Evolutionary conservation across 2,888 invertebrate species (phyloP).

Genomic region (Anoplius nigerrimus): DNA sequence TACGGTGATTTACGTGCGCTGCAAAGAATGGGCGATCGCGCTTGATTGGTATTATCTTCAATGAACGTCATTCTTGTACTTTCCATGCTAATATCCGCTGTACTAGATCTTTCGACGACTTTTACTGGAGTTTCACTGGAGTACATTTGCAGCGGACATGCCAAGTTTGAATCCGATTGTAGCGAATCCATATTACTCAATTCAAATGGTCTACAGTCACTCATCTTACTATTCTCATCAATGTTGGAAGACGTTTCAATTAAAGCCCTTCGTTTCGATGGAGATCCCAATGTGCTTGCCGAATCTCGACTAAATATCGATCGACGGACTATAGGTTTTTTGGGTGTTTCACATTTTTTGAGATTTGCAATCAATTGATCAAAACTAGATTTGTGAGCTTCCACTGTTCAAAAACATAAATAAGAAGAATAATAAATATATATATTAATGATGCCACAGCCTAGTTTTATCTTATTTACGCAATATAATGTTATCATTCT

Average conservation of each 20-base stretch:
- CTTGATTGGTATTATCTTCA: too few species aligned
- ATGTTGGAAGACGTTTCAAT: background rate
- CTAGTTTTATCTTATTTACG: background rate
- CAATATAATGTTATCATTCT: constrained; percentile 12
- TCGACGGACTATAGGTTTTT: constrained; percentile 35
- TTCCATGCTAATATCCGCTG: too few species aligned
- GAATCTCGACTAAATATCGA: constrained; percentile 33
- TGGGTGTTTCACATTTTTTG: constrained; percentile 39
- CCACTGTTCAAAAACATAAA: constrained; percentile 58
- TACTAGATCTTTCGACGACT: too few species aligned
- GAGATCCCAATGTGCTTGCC: background rate
- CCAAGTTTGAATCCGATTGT: constrained; percentile 60
- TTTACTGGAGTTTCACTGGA: constrained; percentile 26
- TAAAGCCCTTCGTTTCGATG: background rate
- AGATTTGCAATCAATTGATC: constrained; percentile 65
- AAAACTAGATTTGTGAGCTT: constrained; percentile 69
- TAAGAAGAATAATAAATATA: constrained; percentile 21
- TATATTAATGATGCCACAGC: too few species aligned
- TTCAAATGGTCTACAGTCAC: constrained; percentile 15
- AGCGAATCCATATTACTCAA: constrained; percentile 38
- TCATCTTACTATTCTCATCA: constrained; percentile 27
- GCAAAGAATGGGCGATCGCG: too few species aligned
- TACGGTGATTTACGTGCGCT: too few species aligned
- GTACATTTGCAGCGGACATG: constrained; percentile 63
- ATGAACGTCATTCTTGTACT: too few species aligned